Evolutionary conservation across 2,888 invertebrate species (phyloP).

Genomic region (Rotaria sp.): DNA sequence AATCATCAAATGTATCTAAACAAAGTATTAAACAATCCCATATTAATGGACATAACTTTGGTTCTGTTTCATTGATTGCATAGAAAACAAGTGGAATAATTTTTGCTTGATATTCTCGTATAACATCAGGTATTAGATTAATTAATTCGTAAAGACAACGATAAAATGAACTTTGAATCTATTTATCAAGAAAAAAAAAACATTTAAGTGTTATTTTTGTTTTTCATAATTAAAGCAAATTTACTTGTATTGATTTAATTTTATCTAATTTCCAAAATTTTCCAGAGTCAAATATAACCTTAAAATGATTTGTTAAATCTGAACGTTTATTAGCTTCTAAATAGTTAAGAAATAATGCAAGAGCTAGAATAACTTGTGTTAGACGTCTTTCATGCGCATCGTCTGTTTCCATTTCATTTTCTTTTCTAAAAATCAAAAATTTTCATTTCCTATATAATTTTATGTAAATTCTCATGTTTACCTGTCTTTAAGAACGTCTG

Average conservation of each 20-base stretch:
- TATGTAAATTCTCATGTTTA: background rate
- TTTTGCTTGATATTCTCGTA: constrained; percentile 13
- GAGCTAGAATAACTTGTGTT: constrained; percentile 64
- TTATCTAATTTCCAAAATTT: constrained; percentile 70
- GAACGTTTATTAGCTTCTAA: constrained; percentile 35
- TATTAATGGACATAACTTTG: constrained; percentile 26
- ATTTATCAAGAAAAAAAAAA: background rate
- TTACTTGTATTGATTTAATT: constrained; percentile 44
- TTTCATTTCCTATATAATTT: background rate
- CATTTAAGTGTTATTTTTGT: background rate
- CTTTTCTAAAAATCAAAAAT: constrained; percentile 52
- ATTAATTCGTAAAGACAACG: constrained; percentile 35
- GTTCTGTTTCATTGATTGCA: constrained; percentile 36
- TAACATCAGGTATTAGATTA: background rate
- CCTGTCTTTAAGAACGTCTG: constrained; percentile 27
- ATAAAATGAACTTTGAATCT: constrained; percentile 63
- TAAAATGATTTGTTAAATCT: constrained; percentile 59
- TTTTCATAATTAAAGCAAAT: background rate
- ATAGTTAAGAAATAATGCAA: constrained; percentile 61
- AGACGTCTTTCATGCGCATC: constrained; percentile 66
- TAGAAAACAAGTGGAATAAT: constrained; percentile 36
- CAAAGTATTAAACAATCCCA: constrained; percentile 32
- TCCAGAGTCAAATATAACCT: constrained; percentile 60
- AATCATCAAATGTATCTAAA: constrained; percentile 32
- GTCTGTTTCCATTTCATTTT: constrained; percentile 62